phyloP scores from a whole-genome alignment of 2,888 invertebrate species.

The Leucoma salicis region DNA sequence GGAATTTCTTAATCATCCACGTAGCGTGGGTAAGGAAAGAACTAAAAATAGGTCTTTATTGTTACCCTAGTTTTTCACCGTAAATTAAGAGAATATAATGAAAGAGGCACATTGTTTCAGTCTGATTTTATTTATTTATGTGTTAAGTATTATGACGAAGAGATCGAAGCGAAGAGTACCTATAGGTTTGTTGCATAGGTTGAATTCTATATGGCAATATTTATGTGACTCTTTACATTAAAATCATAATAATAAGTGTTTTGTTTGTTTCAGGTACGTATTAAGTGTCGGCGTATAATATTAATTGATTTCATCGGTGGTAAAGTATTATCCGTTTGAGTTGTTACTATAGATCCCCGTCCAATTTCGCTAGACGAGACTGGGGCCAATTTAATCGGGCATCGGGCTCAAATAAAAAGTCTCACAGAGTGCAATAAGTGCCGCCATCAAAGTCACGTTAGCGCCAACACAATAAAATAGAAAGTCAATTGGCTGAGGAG shows the following conservation, averaged over 20 bases:
- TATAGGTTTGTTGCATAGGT: too few species aligned
- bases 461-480: constrained; percentile 76
- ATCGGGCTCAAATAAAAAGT: constrained; percentile 57
- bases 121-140: too few species aligned
- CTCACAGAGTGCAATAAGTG: constrained; percentile 72
- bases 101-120: too few species aligned
- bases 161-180: too few species aligned
- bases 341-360: constrained; percentile 41
- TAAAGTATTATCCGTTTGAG: constrained; percentile 34
- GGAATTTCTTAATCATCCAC: too few species aligned
- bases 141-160: too few species aligned
- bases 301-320: constrained; percentile 13
- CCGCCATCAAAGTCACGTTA: constrained; percentile 76
- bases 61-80: too few species aligned
- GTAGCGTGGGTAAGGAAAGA: too few species aligned
- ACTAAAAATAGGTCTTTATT: too few species aligned
- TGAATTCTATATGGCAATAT: too few species aligned
- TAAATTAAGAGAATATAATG: too few species aligned
- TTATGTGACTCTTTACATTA: too few species aligned
- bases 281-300: constrained; percentile 7
- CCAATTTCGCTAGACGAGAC: constrained; percentile 48
- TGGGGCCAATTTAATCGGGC: constrained; percentile 50
- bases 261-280: constrained; percentile 59
- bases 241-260: constrained; percentile 5
- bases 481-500: constrained; percentile 63